Conservation (phyloP, 2,888 invertebrate species). For the Hypomecis punctinalis region DNA sequence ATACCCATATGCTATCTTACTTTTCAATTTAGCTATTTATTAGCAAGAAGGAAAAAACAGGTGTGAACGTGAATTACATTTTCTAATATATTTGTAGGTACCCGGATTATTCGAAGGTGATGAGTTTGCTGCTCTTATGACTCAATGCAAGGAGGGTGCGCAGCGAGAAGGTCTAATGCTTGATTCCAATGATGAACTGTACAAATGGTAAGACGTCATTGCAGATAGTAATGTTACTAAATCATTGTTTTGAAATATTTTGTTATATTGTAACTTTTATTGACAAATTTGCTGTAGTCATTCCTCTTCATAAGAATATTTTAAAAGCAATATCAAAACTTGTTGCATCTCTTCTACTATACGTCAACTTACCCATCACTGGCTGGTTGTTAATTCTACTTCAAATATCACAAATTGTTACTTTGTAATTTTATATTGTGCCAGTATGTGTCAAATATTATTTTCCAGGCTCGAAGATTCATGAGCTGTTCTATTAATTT, state of each 20-base stretch:
- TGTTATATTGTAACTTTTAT: too few species aligned
- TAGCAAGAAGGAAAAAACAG: background rate
- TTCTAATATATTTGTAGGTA: slow-evolving; percentile 77
- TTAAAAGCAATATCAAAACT: too few species aligned
- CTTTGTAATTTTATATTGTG: too few species aligned
- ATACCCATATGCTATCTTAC: background rate
- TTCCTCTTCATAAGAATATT: background rate
- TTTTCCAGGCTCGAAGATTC: too few species aligned
- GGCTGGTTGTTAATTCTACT: too few species aligned
- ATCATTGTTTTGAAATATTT: background rate
- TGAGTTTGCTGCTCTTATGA: slow-evolving; percentile 99
- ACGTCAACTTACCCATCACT: too few species aligned
- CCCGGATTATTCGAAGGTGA: slow-evolving; percentile 98
- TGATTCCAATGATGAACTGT: slow-evolving; percentile 98
- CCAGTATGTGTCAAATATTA: too few species aligned
- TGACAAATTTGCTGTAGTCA: background rate
- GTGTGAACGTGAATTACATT: background rate
- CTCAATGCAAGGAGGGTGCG: slow-evolving; percentile 99
- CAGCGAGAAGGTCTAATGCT: slow-evolving; percentile 99
- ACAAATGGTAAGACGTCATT: slow-evolving; percentile 91
- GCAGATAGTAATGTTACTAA: background rate
- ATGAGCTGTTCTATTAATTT: too few species aligned
- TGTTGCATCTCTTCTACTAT: too few species aligned
- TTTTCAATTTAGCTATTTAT: background rate
- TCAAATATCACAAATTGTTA: too few species aligned